A percentile compares a stretch with the other conserved stretches of the same genome.
These are phyloP conservation scores for Coranthus polyacanthus DNA, from an alignment of 2,797 vertebrate species.

Conservation along the genomic window DNA sequence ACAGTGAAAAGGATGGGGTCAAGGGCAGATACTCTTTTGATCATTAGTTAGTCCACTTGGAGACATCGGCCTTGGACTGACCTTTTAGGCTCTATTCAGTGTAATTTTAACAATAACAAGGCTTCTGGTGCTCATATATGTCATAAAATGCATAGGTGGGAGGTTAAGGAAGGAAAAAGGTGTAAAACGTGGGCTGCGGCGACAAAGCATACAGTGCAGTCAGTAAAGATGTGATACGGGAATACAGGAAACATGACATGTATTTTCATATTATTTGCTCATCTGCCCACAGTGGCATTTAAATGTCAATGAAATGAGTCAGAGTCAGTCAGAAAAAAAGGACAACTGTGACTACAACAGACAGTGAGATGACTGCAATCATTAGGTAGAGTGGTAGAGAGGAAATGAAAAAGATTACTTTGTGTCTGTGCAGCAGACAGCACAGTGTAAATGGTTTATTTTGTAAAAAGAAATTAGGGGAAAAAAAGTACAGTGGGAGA, in stretches of 20 bases:
- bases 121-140: slow-evolving; percentile 5
- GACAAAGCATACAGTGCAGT: not conserved
- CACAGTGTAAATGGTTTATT: no score
- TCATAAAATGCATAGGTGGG: slow-evolving; percentile 1
- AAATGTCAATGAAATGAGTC: slow-evolving; percentile 23
- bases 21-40: slow-evolving; percentile 12
- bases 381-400: slow-evolving; percentile 1
- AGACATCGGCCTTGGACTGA: slow-evolving; percentile 36
- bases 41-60: slow-evolving; percentile 29
- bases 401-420: slow-evolving; percentile 30
- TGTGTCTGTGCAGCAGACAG: not conserved
- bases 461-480: no score
- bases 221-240: not conserved
- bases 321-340: slow-evolving; percentile 15
- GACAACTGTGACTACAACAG: no score
- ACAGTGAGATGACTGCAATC: not conserved
- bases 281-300: slow-evolving; percentile 23
- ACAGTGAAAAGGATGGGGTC: slow-evolving; percentile 10
- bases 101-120: slow-evolving; percentile 7
- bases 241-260: not conserved
- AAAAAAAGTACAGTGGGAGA: not conserved
- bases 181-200: not conserved
- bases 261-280: slow-evolving; percentile 44
- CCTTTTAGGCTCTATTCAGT: slow-evolving; percentile 19
- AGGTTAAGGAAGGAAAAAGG: slow-evolving; percentile 15